These are phyloP conservation scores for Gymnoscopelus microlampas DNA, from an alignment of 2,797 vertebrate species.

Conservation along the genomic window DNA sequence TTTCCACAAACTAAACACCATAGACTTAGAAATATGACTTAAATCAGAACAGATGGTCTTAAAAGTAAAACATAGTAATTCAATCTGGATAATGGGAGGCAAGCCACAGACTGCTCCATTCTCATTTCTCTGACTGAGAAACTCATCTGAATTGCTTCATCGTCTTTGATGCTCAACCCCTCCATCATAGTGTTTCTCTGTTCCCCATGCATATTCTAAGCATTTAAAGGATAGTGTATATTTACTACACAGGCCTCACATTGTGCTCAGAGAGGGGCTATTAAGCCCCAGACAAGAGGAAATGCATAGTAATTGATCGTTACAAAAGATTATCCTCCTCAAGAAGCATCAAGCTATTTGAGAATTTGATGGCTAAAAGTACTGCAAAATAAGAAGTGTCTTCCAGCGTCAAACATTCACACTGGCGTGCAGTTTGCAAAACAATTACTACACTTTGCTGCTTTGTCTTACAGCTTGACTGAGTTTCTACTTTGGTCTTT, in stretches of 20 bases:
- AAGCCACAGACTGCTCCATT: slow-evolving; percentile 81
- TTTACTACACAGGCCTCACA: slow-evolving; percentile 77
- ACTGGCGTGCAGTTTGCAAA: slow-evolving; percentile 74
- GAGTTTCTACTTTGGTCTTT: slow-evolving; percentile 65
- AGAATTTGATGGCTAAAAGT: slow-evolving; percentile 73
- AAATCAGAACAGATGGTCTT: slow-evolving; percentile 83
- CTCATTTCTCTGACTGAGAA: slow-evolving; percentile 77
- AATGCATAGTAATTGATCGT: slow-evolving; percentile 83
- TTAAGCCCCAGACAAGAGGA: slow-evolving; percentile 76
- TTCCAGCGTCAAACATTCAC: slow-evolving; percentile 65
- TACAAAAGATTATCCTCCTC: slow-evolving; percentile 80
- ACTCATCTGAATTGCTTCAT: slow-evolving; percentile 76
- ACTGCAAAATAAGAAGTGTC: slow-evolving; percentile 59
- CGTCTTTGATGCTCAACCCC: slow-evolving; percentile 74
- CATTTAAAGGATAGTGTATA: slow-evolving; percentile 82
- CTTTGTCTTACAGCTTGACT: slow-evolving; percentile 67
- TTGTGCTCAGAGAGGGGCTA: slow-evolving; percentile 72
- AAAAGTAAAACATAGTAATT: slow-evolving; percentile 83
- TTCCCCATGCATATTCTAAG: slow-evolving; percentile 82
- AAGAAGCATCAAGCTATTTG: slow-evolving; percentile 73
- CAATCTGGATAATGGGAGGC: slow-evolving; percentile 82
- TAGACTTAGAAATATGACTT: slow-evolving; percentile 80
- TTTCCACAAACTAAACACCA: slow-evolving; percentile 61
- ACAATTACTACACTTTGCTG: slow-evolving; percentile 76
- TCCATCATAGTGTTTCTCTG: slow-evolving; percentile 79